phyloP scores from a whole-genome alignment of 1,140 invertebrate genomes.

The Anastrepha ludens region DNA sequence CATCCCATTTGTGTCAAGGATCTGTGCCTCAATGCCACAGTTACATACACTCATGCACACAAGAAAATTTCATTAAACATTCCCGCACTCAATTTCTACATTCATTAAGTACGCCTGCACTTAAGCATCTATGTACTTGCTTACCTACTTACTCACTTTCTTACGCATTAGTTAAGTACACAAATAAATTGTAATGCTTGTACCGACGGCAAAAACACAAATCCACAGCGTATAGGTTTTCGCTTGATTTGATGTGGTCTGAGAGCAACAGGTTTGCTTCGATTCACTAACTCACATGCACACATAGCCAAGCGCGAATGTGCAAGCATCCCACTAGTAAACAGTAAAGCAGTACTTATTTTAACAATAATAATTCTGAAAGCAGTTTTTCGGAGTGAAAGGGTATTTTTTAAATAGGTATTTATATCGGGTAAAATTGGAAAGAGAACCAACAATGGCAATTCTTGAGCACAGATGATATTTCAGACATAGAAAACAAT shows the following conservation, averaged over 20 bases:
- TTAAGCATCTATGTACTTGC: not conserved
- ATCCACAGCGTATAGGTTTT: not conserved
- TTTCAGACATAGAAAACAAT: no score
- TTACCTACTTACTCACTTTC: not conserved
- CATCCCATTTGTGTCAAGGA: not conserved
- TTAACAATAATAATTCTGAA: no score
- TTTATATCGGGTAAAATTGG: no score
- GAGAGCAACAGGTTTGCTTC: slow-evolving; percentile 1
- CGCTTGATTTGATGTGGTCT: slow-evolving; percentile 27
- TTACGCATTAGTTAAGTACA: not conserved
- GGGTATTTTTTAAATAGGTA: no score
- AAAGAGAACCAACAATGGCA: no score
- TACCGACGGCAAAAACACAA: not conserved
- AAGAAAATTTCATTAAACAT: not conserved
- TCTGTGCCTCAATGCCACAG: not conserved
- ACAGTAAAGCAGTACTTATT: no score
- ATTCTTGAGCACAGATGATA: no score
- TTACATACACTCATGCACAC: not conserved
- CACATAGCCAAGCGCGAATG: not conserved
- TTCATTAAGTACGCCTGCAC: not conserved
- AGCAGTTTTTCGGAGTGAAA: no score
- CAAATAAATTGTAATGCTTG: not conserved
- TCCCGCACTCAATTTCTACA: not conserved
- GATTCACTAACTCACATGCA: not conserved
- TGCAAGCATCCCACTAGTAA: no score